Base-by-base conservation (phyloP, 1,140 invertebrate species). In the Heliconius nattereri region DNA sequence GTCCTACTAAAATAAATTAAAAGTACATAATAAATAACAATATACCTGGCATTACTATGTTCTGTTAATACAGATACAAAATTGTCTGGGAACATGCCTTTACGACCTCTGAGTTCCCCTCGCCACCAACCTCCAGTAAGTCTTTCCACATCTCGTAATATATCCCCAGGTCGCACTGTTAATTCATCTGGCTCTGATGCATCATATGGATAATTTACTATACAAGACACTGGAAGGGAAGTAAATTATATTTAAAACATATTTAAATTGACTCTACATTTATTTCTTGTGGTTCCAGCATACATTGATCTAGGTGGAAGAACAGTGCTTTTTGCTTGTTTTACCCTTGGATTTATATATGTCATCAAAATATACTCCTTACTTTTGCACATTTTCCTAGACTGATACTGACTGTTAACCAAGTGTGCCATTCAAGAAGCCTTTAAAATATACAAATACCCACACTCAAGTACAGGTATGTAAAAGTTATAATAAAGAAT, bases 61-160 rank as follows among this genome's bases (percentile, higher is more conserved):
- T 91, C 86, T 40, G 86, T 84, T 52, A 96, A 80, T 82, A 98
- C 95, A 90, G 97, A 97, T 7, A 99, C 98, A 95, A 99, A 99
- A 95, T 99, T 99, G 92, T 99, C 98, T 16, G 99, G 99, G 95
- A 99, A 99, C 97, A 99, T 98, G 86, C 99, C 99, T 77, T 97
- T 97, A 86, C 97, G 96, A 71, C 98, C 98, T 35, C 94, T 94
- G 29, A 99, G 94, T n/a, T 97, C 98, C 7, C 99, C 99, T 94
- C 99, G 97, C 98, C 98, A 99, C 99, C 99, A 99, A 76, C 99
- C 99, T 45, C 97, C 98, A 72, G 97, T 96, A 87, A 98, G 97
- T 75, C 97, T 96, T 82, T 97, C 96, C 71, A 98, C 97, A 83
- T 97, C 96, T 81, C 96, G 97, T 81, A 99, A 97, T 45, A 98